Conservation (phyloP, 2,888 invertebrate species). For the Camponotus fellah region DNA sequence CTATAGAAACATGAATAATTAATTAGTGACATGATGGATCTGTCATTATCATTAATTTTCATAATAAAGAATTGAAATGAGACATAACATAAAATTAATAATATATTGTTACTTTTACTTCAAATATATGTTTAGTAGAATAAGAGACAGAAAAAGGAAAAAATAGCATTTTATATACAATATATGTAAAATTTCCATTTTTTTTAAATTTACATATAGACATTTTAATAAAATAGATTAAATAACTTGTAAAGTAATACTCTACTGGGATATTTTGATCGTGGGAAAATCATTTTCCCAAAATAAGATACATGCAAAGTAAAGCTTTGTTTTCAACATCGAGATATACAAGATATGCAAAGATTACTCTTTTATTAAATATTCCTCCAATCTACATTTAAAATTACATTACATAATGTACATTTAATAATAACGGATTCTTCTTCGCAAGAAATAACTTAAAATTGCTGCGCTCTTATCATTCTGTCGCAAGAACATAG, state of each 20-base stretch:
- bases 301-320: neutral
- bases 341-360: neutral
- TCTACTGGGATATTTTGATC: neutral
- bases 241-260: neutral
- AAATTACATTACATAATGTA: conserved; percentile 22
- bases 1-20: neutral
- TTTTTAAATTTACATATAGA: too few species aligned
- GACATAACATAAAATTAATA: neutral
- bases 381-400: neutral
- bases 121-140: neutral
- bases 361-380: conserved; percentile 26
- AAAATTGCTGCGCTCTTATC: neutral
- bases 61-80: neutral
- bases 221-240: neutral
- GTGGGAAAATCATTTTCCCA: neutral
- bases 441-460: neutral
- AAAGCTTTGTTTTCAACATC: neutral
- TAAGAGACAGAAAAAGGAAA: neutral
- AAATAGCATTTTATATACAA: neutral
- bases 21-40: neutral
- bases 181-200: neutral
- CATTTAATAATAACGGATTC: neutral
- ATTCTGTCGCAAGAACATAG: neutral
- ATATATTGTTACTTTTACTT: neutral
- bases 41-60: neutral